phyloP scores from a whole-genome alignment of 2,888 invertebrate species.

The Trachelus troglodyta region DNA sequence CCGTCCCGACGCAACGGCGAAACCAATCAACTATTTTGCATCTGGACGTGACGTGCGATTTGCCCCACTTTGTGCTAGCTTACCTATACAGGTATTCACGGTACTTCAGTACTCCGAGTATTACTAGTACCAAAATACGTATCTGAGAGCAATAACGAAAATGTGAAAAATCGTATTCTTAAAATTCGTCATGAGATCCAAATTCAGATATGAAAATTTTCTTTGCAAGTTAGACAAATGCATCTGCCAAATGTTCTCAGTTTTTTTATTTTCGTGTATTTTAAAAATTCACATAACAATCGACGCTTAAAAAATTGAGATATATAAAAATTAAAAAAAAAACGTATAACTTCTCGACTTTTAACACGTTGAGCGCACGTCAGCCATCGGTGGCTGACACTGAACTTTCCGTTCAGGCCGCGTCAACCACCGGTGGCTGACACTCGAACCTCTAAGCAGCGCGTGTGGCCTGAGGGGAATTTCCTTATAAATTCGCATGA shows the following conservation, averaged over 20 bases:
- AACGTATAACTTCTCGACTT: no score
- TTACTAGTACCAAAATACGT: neutral
- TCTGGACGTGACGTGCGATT: constrained; percentile 43
- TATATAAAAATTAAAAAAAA: neutral
- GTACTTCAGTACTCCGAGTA: neutral
- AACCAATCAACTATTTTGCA: constrained; percentile 50
- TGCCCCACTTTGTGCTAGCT: constrained; percentile 17
- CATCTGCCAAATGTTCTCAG: neutral
- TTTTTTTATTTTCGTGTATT: no score
- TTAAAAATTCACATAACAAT: neutral
- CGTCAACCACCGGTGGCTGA: no score
- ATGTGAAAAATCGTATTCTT: neutral
- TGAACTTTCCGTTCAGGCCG: no score
- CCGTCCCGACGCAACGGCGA: constrained; percentile 11
- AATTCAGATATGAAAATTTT: neutral
- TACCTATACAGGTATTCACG: neutral
- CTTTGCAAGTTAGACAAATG: neutral
- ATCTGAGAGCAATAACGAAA: neutral
- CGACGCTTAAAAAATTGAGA: neutral
- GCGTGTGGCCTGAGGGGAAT: no score
- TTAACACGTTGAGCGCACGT: no score
- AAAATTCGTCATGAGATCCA: neutral
- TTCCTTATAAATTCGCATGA: no score
- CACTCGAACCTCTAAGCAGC: no score
- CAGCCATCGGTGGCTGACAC: no score